Percentiles rank a stretch among this genome's conserved stretches.
Evolutionary conservation across 2,797 vertebrate genomes (phyloP).

Genomic region (Hyperoplus immaculatus): DNA sequence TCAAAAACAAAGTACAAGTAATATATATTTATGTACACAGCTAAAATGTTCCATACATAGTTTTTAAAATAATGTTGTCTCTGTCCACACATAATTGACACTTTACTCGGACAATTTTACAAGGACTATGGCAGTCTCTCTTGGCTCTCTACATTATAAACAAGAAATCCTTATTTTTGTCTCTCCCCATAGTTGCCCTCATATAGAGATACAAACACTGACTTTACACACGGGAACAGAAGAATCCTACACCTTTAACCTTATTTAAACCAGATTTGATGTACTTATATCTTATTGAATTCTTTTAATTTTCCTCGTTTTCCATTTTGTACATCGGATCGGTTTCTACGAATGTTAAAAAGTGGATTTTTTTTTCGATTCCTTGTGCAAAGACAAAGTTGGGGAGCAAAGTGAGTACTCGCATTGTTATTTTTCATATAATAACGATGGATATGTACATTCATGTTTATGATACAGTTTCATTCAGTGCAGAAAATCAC

Average conservation of each 20-base stretch:
- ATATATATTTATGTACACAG: conserved; percentile 85
- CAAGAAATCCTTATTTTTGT: conserved; percentile 53
- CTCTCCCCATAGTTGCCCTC: conserved; percentile 34
- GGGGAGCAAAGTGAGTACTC: conserved; percentile 62
- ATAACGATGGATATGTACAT: conserved; percentile 82
- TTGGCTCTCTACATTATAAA: conserved; percentile 78
- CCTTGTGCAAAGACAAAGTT: conserved; percentile 42
- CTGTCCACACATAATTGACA: conserved; percentile 80
- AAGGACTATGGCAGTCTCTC: conserved; percentile 75
- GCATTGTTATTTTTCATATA: conserved; percentile 71
- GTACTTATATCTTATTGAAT: not conserved
- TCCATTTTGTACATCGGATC: conserved; percentile 47
- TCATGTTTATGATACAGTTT: conserved; percentile 83
- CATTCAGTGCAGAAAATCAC: conserved; percentile 84
- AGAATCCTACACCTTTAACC: conserved; percentile 18
- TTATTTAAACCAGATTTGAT: conserved; percentile 51
- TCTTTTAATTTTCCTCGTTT: conserved; percentile 44
- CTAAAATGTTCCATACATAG: conserved; percentile 79
- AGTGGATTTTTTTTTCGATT: conserved; percentile 22
- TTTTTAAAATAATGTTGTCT: conserved; percentile 82
- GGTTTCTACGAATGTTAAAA: conserved; percentile 30
- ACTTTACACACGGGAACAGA: conserved; percentile 44
- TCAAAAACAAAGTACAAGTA: conserved; percentile 83
- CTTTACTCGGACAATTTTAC: conserved; percentile 81
- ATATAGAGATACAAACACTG: conserved; percentile 49